Evolutionary conservation across 2,888 invertebrate genomes (phyloP), one percentile per base, ranked within the genome.

Genomic region (Plagodis pulveraria): DNA sequence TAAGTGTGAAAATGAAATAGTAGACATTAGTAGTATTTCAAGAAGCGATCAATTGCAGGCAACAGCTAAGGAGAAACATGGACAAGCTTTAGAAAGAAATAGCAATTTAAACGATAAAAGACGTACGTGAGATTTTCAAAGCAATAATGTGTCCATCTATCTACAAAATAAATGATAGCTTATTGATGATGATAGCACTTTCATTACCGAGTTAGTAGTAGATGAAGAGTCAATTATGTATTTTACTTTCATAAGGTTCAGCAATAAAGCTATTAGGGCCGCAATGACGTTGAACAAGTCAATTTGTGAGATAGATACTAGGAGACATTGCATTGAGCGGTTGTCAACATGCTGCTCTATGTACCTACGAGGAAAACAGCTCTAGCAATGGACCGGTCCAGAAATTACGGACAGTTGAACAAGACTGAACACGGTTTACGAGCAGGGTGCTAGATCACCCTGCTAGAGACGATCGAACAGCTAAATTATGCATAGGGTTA

Each of bases 231-330:
- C 58, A 58, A 66, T 66, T 60, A 67, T 10, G 10, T 10, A 40
- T 65, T 63, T 58, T 48, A 55, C 55, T 47, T 60, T 52, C 50
- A 56, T 66, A 64, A 61, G 64, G 53, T 62, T 60, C 59, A 57
- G 58, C 57, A 42, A 66, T 64, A 62, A 67, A 69, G 75, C 68
- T 71, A 79, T 80, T 76, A 80, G 63, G 64, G 68, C 56, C 71
- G 66, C 73, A 74, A 77, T 80, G 71, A 72, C 66, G 67, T 67
- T 72, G 69, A 70, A 80, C 78, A 71, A 78, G 77, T 83, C 79
- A 83, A 83, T 83, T 76, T 78, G 76, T 72, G 70, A 70, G 50
- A 35, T 22, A 22, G 41, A 57, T 63, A 62, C 61, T 68, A 63
- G 52, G 68, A 62, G 65, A 62, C 63, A 58, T 45, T 67, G 65